Percentiles rank a stretch among this genome's conserved stretches.
phyloP scores from a whole-genome alignment of 2,888 invertebrate species.

The Caenorhabditis sp. region DNA sequence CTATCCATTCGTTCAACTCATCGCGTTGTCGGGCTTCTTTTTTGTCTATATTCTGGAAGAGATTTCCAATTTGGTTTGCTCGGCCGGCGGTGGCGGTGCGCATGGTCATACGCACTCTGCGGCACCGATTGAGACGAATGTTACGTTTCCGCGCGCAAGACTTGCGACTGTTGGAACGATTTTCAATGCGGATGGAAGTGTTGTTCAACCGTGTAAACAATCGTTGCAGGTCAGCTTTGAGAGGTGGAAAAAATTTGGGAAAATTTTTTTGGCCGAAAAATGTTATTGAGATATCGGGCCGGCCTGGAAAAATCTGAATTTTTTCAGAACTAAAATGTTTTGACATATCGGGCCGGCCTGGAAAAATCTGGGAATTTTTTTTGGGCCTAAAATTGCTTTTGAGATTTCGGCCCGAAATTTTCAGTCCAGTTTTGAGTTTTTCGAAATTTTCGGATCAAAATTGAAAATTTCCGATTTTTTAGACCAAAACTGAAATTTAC shows the following conservation, averaged over 20 bases:
- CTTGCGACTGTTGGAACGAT: slow-evolving; percentile 40
- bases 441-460: too few relatives aligned
- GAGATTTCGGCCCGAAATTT: too few relatives aligned
- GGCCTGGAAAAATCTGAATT: too few relatives aligned
- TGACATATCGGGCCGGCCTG: too few relatives aligned
- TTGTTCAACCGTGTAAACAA: slow-evolving; percentile 32
- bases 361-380: too few relatives aligned
- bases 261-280: not conserved
- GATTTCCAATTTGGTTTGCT: slow-evolving; percentile 47
- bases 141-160: slow-evolving; percentile 32
- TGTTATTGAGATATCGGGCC: too few relatives aligned
- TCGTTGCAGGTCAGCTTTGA: slow-evolving; percentile 19
- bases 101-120: slow-evolving; percentile 35
- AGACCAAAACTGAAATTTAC: too few relatives aligned
- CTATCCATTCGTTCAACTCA: slow-evolving; percentile 50
- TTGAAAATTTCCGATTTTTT: too few relatives aligned
- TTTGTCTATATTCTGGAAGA: slow-evolving; percentile 63
- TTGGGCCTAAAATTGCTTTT: too few relatives aligned
- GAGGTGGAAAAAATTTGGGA: too few relatives aligned
- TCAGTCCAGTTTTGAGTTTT: too few relatives aligned
- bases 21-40: slow-evolving; percentile 49
- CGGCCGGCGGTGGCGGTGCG: slow-evolving; percentile 7
- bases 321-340: too few relatives aligned
- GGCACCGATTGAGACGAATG: slow-evolving; percentile 31
- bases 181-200: slow-evolving; percentile 34